A percentile compares a stretch with the other conserved stretches of the same genome.
Conservation (phyloP, 2,888 invertebrate species). For the Calameuta pallipes region DNA sequence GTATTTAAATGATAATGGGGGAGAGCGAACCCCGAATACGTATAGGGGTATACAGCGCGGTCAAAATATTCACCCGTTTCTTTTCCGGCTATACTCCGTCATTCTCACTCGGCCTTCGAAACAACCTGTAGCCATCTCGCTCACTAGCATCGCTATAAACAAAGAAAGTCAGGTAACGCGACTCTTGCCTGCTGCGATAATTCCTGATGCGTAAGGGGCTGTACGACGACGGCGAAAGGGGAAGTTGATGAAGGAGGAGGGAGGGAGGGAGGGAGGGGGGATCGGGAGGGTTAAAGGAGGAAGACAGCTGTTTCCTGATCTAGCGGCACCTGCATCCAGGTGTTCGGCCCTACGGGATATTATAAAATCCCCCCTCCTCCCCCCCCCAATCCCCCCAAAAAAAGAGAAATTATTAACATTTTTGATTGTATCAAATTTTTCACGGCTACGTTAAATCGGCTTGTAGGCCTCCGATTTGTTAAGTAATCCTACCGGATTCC, state of each 20-base stretch:
- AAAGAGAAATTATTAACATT: not conserved
- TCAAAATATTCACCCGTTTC: not conserved
- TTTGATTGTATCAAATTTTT: not conserved
- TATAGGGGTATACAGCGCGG: not conserved
- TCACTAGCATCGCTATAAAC: conserved; percentile 26
- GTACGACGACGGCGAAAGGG: conserved; percentile 15
- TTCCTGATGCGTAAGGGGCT: conserved; percentile 5
- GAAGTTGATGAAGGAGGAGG: not conserved
- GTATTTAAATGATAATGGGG: conserved; percentile 21
- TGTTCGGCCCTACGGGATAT: conserved; percentile 25
- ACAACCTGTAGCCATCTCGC: not conserved
- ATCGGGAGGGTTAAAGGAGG: conserved; percentile 21
- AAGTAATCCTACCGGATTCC: not conserved
- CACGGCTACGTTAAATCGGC: not conserved
- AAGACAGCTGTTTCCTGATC: conserved; percentile 52
- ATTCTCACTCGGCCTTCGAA: not conserved
- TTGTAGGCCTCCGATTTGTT: not conserved
- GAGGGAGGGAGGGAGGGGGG: not conserved
- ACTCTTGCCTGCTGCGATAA: not conserved
- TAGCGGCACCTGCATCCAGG: conserved; percentile 58
- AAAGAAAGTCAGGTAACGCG: conserved; percentile 32
- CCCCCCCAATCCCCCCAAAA: too few relatives aligned
- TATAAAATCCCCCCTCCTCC: not conserved
- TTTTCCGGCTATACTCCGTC: not conserved
- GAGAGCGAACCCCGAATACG: not conserved